A percentile compares a stretch with the other conserved stretches of the same genome.
Evolutionary conservation across 1,140 invertebrate species (phyloP).

Genomic region (Paramacrobiotus metropolitanus): DNA sequence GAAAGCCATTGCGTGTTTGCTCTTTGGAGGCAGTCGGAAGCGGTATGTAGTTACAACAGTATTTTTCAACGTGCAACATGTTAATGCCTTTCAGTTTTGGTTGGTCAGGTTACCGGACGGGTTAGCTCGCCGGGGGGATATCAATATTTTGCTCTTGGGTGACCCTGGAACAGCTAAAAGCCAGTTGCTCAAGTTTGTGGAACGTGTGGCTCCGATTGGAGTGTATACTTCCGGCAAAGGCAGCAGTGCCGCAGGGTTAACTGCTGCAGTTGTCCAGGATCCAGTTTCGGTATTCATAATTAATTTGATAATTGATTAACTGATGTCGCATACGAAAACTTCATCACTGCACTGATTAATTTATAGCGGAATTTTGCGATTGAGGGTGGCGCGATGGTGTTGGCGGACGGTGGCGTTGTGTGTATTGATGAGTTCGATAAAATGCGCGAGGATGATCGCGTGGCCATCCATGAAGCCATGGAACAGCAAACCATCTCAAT

Average conservation of each 20-base stretch:
- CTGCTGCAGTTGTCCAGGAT: slow-evolving; percentile 86
- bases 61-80: background rate
- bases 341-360: background rate
- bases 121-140: slow-evolving; percentile 76
- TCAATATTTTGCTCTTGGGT: slow-evolving; percentile 81
- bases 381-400: slow-evolving; percentile 98
- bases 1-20: slow-evolving; percentile 77
- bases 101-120: slow-evolving; percentile 69
- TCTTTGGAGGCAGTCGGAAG: slow-evolving; percentile 63
- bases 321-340: background rate
- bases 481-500: slow-evolving; percentile 99
- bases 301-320: background rate
- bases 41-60: slow-evolving; percentile 16
- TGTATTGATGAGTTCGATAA: slow-evolving; percentile 99
- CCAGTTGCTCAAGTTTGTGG: slow-evolving; percentile 90
- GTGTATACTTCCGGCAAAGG: slow-evolving; percentile 97
- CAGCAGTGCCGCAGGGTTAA: slow-evolving; percentile 90
- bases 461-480: slow-evolving; percentile 99
- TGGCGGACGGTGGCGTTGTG: slow-evolving; percentile 94
- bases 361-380: slow-evolving; percentile 79
- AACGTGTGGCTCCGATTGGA: slow-evolving; percentile 77
- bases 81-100: background rate
- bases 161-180: slow-evolving; percentile 98
- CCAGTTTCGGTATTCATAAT: slow-evolving; percentile 50
- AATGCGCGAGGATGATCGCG: slow-evolving; percentile 96